Conservation (phyloP, 2,888 invertebrate species). For the Camptogramma bilineatum region DNA sequence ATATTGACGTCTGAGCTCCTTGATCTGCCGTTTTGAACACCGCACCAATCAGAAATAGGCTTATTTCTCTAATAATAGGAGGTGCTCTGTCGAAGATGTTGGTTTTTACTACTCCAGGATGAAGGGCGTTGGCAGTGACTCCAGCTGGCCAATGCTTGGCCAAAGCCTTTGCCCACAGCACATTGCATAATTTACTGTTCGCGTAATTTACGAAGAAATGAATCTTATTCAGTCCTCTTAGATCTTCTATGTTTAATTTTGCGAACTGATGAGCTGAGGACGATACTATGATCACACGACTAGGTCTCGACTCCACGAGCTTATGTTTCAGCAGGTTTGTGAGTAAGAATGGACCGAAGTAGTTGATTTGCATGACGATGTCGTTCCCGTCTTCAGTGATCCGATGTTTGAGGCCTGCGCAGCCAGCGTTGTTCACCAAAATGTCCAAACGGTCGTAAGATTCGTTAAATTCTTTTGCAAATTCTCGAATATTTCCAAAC, state of each 20-base stretch:
- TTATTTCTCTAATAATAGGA: conserved; percentile 65
- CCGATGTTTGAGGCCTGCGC: conserved; percentile 61
- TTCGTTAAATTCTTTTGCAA: conserved; percentile 85
- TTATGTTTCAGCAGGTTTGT: conserved; percentile 87
- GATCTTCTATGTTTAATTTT: conserved; percentile 76
- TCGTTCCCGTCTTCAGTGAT: conserved; percentile 87
- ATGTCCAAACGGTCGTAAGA: conserved; percentile 83
- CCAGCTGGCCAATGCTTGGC: conserved; percentile 72
- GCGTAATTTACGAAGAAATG: conserved; percentile 74
- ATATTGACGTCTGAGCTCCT: conserved; percentile 92
- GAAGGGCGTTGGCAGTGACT: conserved; percentile 91
- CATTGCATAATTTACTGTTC: conserved; percentile 72
- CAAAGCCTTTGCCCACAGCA: conserved; percentile 74
- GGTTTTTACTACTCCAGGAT: conserved; percentile 93
- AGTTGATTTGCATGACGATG: conserved; percentile 87
- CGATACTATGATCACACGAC: conserved; percentile 76
- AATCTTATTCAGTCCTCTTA: conserved; percentile 45
- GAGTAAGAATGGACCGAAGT: conserved; percentile 90
- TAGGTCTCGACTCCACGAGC: conserved; percentile 67
- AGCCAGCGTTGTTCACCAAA: conserved; percentile 88
- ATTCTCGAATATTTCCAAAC: conserved; percentile 82
- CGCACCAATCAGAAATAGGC: conserved; percentile 83
- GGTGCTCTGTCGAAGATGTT: conserved; percentile 89
- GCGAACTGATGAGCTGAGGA: conserved; percentile 64
- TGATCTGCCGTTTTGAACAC: conserved; percentile 89